Base-by-base conservation (phyloP, 2,113 vertebrate genomes). In the Amazona vittata region DNA sequence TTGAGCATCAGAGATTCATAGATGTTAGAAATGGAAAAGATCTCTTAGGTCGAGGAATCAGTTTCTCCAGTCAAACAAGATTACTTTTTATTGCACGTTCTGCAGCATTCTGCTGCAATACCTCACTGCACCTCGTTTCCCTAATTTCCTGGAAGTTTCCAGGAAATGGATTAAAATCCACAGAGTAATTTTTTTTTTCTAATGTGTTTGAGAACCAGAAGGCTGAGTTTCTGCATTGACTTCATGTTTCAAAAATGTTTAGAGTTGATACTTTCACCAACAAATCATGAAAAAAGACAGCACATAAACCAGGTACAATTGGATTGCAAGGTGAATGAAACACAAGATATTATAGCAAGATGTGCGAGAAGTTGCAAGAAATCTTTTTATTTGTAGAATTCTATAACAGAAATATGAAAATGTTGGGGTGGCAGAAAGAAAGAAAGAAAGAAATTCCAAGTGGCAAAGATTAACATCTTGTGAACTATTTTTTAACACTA, bases 351-450 rank as follows among this genome's bases (percentile, higher is more conserved):
- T 74, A 35, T 21, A 15, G 26, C 19, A 86, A 82, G 12, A 60
- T 10, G 33, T 19, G 18, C 5, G 55, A 67, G 84, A 43, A 46
- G 7, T 37, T 73, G 37, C 9, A 76, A 53, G 71, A 39, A 7
- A 10, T 2, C 9, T 43, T 50, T 44, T 47, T 19, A 33, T 63
- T 81, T 67, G 15, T 5, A 50, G 46, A 49, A 15, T 86, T 80
- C 9, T 33, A 24, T 53, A 65, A 2, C 12, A 70, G 35, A 87
- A 79, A 31, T 39, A 79, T 0, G 1, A 84, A 84, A 64, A 33
- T 21, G 2, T 28, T 41, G 29, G 10, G 9, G 10, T 0, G 3
- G 10, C 1, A 2, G 35, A 74, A 41, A 64, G 22, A n/a, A 59
- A n/a, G 37, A 37, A 37, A 37, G 9, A 37, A 37, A 37, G 37